phyloP scores from a whole-genome alignment of 2,113 vertebrate genomes.

The Chroicocephalus ridibundus region DNA sequence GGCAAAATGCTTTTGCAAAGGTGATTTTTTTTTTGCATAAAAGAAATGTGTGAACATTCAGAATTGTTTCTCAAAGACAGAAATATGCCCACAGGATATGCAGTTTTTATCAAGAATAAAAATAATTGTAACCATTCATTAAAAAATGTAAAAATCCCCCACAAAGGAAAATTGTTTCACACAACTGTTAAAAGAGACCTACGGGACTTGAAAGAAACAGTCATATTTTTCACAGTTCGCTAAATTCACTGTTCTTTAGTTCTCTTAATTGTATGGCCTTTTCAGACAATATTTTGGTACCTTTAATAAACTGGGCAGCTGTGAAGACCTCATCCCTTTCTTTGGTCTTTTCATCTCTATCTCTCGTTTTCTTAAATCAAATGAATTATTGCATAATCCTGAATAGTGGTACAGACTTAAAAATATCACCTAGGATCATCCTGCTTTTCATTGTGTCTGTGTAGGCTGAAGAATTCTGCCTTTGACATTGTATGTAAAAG shows the following conservation, averaged over 20 bases:
- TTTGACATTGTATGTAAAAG: constrained; percentile 64
- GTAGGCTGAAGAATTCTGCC: constrained; percentile 72
- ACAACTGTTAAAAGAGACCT: neutral
- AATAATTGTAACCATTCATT: neutral
- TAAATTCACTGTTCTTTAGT: neutral
- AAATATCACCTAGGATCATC: constrained; percentile 73
- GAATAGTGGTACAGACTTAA: constrained; percentile 64
- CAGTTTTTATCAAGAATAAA: neutral
- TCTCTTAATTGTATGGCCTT: neutral
- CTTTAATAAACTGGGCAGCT: neutral
- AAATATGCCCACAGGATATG: neutral
- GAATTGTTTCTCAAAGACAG: neutral
- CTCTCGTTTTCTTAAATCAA: constrained; percentile 15
- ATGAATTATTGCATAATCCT: constrained; percentile 67
- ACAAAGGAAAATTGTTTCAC: neutral
- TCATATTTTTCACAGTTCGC: neutral
- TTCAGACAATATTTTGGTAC: neutral
- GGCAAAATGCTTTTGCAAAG: neutral
- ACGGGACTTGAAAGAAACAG: neutral
- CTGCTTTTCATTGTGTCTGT: constrained; percentile 76
- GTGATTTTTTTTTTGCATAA: neutral
- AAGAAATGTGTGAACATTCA: neutral
- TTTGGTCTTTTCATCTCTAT: neutral
- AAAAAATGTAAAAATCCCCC: neutral
- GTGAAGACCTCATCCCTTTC: neutral